These are phyloP conservation scores for Cydia fagiglandana DNA, from an alignment of 1,140 invertebrate genomes.

Conservation along the genomic window DNA sequence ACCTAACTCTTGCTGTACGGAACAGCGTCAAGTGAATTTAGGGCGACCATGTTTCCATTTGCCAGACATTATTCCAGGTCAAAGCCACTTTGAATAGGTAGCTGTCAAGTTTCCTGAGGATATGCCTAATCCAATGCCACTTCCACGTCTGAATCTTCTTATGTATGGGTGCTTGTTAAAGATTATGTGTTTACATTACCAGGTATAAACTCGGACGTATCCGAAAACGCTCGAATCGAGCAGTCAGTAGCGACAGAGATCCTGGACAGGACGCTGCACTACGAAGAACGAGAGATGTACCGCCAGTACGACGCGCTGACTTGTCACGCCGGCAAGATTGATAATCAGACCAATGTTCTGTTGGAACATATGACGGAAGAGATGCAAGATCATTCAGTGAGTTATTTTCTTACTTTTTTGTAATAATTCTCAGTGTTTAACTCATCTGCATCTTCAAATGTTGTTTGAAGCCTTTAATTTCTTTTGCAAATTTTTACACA, in stretches of 20 bases:
- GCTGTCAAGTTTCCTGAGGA: too few species aligned
- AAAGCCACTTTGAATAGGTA: too few species aligned
- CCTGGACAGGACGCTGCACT: conserved; percentile 56
- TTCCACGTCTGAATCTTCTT: too few species aligned
- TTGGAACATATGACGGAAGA: conserved; percentile 61
- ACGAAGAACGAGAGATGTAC: conserved; percentile 58
- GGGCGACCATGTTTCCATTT: too few species aligned
- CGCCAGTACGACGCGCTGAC: conserved; percentile 53
- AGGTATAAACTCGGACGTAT: conserved; percentile 61
- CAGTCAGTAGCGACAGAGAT: conserved; percentile 61
- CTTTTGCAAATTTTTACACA: too few species aligned
- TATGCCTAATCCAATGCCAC: too few species aligned
- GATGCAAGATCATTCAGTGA: conserved; percentile 52
- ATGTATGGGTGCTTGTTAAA: not conserved
- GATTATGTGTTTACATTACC: not conserved
- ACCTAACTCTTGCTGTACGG: too few species aligned
- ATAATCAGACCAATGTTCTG: conserved; percentile 65
- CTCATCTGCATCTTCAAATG: too few species aligned
- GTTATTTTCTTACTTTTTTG: conserved; percentile 21
- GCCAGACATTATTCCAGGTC: too few species aligned
- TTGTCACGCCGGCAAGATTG: conserved; percentile 58
- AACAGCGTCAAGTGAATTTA: too few species aligned
- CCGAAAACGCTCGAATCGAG: conserved; percentile 59
- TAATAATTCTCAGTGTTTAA: too few species aligned
- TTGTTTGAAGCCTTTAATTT: too few species aligned